phyloP scores from a whole-genome alignment of 2,888 invertebrate species.

The Oxytorus armatus region DNA sequence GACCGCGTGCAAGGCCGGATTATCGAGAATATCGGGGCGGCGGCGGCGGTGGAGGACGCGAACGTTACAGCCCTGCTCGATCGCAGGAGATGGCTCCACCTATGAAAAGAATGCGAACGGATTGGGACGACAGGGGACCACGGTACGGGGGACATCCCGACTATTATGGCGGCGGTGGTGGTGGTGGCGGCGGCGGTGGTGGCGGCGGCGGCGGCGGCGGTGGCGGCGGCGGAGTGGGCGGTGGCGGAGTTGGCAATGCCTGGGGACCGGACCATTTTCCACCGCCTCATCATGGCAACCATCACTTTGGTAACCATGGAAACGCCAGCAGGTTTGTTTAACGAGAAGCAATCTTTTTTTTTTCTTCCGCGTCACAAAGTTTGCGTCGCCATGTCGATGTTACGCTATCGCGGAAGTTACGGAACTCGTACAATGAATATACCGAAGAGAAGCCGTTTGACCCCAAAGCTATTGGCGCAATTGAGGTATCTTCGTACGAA shows the following conservation, averaged over 20 bases:
- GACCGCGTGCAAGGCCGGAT: conserved; percentile 91
- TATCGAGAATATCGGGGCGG: conserved; percentile 91
- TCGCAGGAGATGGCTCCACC: conserved; percentile 92
- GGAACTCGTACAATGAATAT: conserved; percentile 12
- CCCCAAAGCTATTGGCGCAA: conserved; percentile 79
- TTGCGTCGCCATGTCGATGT: not conserved
- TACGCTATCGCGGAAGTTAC: conserved; percentile 35
- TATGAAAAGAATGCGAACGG: conserved; percentile 90
- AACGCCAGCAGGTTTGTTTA: conserved; percentile 80
- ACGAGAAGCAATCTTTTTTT: conserved; percentile 39
- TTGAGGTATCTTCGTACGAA: conserved; percentile 73
- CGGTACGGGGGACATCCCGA: conserved; percentile 76
- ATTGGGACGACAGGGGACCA: conserved; percentile 88
- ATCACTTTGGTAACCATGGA: conserved; percentile 87
- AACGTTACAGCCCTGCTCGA: conserved; percentile 87
- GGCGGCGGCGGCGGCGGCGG: conserved; percentile 70
- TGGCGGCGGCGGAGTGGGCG: conserved; percentile 74
- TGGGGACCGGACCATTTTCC: conserved; percentile 80
- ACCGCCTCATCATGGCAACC: conserved; percentile 87
- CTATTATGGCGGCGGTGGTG: conserved; percentile 75
- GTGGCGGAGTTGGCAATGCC: conserved; percentile 73
- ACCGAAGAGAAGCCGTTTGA: conserved; percentile 78
- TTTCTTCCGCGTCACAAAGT: not conserved
- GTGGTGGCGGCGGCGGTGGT: conserved; percentile 72
- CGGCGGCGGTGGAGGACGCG: conserved; percentile 87